Conservation (phyloP, 1,140 invertebrate genomes). For the Cylas formicarius region DNA sequence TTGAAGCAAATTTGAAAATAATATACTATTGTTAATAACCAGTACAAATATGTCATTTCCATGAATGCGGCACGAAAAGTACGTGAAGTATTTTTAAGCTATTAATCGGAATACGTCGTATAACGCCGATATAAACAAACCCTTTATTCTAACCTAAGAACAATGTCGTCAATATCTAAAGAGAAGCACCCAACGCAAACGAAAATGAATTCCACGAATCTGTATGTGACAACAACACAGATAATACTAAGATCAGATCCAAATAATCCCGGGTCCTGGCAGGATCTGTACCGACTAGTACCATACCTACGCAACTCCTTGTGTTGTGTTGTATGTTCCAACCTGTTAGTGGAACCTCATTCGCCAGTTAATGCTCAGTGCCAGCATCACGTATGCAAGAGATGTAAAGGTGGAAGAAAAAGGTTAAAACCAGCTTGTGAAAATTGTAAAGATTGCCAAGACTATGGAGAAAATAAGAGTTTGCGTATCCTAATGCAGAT, state of each 20-base stretch:
- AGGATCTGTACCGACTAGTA: slow-evolving; percentile 73
- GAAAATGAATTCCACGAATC: slow-evolving; percentile 74
- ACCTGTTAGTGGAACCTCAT: slow-evolving; percentile 73
- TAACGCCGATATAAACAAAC: no score
- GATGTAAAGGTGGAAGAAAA: slow-evolving; percentile 76
- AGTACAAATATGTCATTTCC: no score
- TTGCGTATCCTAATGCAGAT: slow-evolving; percentile 74
- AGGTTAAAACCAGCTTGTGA: slow-evolving; percentile 74
- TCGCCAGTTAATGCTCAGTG: slow-evolving; percentile 74
- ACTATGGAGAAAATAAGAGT: slow-evolving; percentile 76
- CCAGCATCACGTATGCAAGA: slow-evolving; percentile 78
- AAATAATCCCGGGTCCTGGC: slow-evolving; percentile 64
- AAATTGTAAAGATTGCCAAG: slow-evolving; percentile 77
- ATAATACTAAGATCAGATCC: slow-evolving; percentile 64
- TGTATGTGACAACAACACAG: slow-evolving; percentile 77
- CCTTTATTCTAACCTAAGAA: slow-evolving; percentile 4
- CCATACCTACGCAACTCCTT: slow-evolving; percentile 79
- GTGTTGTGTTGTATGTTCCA: slow-evolving; percentile 81
- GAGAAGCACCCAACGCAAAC: slow-evolving; percentile 14
- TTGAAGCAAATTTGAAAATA: no score
- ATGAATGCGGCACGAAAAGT: no score
- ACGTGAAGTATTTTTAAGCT: no score
- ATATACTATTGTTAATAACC: no score
- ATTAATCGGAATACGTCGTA: no score
- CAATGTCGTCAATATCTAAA: slow-evolving; percentile 5